Evolutionary conservation across 2,113 vertebrate species (phyloP).

Genomic region (Apodemus speciosus): DNA sequence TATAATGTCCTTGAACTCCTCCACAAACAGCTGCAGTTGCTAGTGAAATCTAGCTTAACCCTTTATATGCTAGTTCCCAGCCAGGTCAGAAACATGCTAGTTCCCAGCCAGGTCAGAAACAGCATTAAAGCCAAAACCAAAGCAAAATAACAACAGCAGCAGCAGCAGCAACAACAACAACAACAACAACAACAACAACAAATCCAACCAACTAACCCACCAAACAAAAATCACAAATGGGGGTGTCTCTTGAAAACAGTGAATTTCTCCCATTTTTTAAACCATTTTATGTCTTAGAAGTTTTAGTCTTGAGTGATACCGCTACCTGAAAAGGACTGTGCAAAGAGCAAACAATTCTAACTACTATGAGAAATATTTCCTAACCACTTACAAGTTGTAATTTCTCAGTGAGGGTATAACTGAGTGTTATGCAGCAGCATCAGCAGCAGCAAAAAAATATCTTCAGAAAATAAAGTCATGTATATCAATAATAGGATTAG

Average conservation of each 20-base stretch:
- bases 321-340: not conserved
- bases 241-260: not conserved
- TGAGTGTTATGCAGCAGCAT: not conserved
- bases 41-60: conserved; percentile 67
- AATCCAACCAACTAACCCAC: too few species aligned
- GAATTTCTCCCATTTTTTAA: not conserved
- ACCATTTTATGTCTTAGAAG: not conserved
- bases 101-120: not conserved
- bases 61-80: not conserved
- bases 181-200: not conserved
- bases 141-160: not conserved
- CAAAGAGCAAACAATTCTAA: not conserved
- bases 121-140: not conserved
- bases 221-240: not conserved
- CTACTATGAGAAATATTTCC: not conserved
- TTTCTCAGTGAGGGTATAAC: not conserved
- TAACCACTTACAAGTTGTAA: not conserved
- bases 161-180: not conserved
- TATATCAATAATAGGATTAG: conserved; percentile 6
- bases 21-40: conserved; percentile 66
- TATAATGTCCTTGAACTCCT: conserved; percentile 71
- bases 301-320: not conserved
- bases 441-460: not conserved
- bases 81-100: not conserved
- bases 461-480: not conserved